phyloP scores from a whole-genome alignment of 2,113 vertebrate species.

The Chauna torquata region DNA sequence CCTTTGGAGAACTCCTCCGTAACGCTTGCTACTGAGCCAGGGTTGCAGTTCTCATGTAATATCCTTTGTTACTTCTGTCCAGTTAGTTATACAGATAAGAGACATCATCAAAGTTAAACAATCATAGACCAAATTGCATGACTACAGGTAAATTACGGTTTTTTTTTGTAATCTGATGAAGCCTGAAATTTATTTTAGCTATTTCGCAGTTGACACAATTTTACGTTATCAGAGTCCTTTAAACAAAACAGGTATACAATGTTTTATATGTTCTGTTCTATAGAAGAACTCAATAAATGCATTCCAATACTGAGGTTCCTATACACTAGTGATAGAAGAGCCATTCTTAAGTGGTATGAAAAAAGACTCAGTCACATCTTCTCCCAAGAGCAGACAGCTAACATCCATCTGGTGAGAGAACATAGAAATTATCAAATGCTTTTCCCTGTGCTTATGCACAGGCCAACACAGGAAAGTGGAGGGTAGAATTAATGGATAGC shows the following conservation, averaged over 20 bases:
- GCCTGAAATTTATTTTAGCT: background rate
- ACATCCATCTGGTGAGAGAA: background rate
- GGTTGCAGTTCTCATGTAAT: background rate
- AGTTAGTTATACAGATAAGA: slow-evolving; percentile 36
- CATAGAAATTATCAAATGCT: background rate
- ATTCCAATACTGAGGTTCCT: background rate
- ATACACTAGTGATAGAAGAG: background rate
- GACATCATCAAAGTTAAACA: background rate
- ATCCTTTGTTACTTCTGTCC: background rate
- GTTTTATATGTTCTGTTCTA: background rate
- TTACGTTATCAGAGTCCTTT: background rate
- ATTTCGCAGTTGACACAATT: background rate
- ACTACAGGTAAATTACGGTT: background rate
- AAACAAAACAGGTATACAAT: background rate
- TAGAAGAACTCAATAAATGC: background rate
- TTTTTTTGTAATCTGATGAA: background rate
- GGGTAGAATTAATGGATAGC: background rate
- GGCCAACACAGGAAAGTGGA: background rate
- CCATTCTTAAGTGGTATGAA: background rate
- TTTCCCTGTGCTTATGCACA: background rate
- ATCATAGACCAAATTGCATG: background rate
- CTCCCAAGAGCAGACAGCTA: background rate
- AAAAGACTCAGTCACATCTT: background rate
- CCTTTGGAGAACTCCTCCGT: background rate
- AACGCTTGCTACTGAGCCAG: slow-evolving; percentile 13